Conservation (phyloP, 2,888 invertebrate species). For the Diarsia rubi region DNA sequence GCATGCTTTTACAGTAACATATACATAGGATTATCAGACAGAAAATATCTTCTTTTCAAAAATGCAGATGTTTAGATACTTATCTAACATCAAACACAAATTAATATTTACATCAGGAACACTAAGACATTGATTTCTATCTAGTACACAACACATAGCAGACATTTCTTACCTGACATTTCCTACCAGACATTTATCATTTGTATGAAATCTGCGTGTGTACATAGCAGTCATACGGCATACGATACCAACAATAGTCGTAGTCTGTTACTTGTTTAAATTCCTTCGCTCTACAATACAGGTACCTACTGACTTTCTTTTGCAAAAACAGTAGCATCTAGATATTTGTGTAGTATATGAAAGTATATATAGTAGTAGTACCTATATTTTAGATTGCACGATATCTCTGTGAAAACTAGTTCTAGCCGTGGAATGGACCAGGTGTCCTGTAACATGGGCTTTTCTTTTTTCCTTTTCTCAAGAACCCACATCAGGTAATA, state of each 20-base stretch:
- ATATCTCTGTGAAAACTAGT: too few relatives aligned
- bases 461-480: too few relatives aligned
- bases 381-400: too few relatives aligned
- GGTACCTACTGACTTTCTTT: not conserved
- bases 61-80: not conserved
- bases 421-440: too few relatives aligned
- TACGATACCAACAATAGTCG: too few relatives aligned
- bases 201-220: not conserved
- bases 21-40: not conserved
- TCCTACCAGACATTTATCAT: not conserved
- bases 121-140: conserved; percentile 4
- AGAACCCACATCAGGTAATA: too few relatives aligned
- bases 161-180: not conserved
- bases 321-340: not conserved
- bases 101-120: not conserved
- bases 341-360: not conserved
- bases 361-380: too few relatives aligned
- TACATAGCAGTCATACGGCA: not conserved
- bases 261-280: too few relatives aligned
- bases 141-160: not conserved
- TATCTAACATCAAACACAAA: not conserved
- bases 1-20: not conserved
- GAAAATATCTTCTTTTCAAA: not conserved
- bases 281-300: not conserved
- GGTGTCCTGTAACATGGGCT: too few relatives aligned